Base-by-base conservation (phyloP, 2,113 vertebrate genomes). In the Nycticebus coucang region DNA sequence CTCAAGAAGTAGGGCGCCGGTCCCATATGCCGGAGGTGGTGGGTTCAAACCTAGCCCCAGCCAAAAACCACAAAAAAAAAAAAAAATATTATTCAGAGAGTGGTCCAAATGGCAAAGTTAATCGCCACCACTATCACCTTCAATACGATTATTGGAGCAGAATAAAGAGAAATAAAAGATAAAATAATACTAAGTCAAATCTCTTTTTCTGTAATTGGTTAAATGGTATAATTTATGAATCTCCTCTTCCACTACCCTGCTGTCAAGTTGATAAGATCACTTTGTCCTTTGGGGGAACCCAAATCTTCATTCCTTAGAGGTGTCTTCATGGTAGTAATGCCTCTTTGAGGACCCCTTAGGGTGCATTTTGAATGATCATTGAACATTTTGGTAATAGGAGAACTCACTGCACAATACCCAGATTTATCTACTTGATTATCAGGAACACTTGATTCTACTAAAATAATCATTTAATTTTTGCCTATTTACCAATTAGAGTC, bases 361-460 rank as follows among this genome's bases (percentile, higher is more conserved):
- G 8, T 78, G 24, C 19, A 60, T 72, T 84, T 68, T 35, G 59
- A 66, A 53, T 72, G n/a, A 66, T 17, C 10, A 45, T 2, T 35
- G 22, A 2, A 28, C 8, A 4, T 57, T 14, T 17, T 45, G 7
- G 68, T 21, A 84, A 35, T 22, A 72, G 62, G 10, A 79, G 19
- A 1, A 0, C 1, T 18, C 18, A 24, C 19, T 41, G 3, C 13
- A 33, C 3, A 41, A 35, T 19, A n/a, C 7, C 45, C 21, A 59
- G 35, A 64, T 15, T 64, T 72, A 64, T 33, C n/a, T 59, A 8
- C 12, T 64, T 69, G 41, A 64, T 71, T 64, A 66, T 33, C 33
- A 28, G 24, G 2, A 78, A 22, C 74, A 83, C 9, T 72, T 13
- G 24, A 24, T 78, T 64, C 30, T 19, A 89, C 19, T 53, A 60